Evolutionary conservation across 2,797 vertebrate genomes (phyloP).

Genomic region (Helarctos malayanus): DNA sequence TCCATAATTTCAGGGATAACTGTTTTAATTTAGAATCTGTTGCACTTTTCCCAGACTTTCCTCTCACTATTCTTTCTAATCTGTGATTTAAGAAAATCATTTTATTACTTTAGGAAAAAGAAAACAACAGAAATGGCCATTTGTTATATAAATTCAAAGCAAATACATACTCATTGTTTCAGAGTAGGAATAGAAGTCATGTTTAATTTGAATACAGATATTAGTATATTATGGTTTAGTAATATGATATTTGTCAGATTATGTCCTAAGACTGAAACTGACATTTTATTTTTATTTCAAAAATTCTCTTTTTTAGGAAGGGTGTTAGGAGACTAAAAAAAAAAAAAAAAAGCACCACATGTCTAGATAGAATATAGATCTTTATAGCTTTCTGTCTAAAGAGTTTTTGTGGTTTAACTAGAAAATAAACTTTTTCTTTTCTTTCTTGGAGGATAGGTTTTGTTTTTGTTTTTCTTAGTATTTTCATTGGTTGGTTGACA

Average conservation of each 20-base stretch:
- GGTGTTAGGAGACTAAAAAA: background rate
- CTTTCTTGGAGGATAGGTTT: background rate
- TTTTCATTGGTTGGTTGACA: background rate
- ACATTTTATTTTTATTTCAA: slow-evolving; percentile 47
- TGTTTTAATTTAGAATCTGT: background rate
- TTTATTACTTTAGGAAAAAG: background rate
- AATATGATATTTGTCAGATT: background rate
- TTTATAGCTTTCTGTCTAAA: background rate
- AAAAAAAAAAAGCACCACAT: background rate
- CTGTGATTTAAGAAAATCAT: background rate
- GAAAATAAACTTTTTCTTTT: background rate
- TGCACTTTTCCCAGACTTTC: background rate
- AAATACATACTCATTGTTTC: background rate
- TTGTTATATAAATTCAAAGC: background rate
- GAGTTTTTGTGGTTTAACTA: background rate
- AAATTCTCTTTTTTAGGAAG: background rate
- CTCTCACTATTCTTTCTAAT: background rate
- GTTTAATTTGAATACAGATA: background rate
- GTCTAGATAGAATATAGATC: background rate
- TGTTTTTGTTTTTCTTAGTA: background rate
- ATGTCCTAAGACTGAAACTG: background rate
- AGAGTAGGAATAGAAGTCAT: background rate
- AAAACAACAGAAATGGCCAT: background rate
- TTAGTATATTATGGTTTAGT: background rate
- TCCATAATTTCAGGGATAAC: background rate